A percentile compares a stretch with the other conserved stretches of the same genome.
These are phyloP conservation scores for Pipistrellus nathusii DNA, from an alignment of 2,797 vertebrate species.

Conservation along the genomic window DNA sequence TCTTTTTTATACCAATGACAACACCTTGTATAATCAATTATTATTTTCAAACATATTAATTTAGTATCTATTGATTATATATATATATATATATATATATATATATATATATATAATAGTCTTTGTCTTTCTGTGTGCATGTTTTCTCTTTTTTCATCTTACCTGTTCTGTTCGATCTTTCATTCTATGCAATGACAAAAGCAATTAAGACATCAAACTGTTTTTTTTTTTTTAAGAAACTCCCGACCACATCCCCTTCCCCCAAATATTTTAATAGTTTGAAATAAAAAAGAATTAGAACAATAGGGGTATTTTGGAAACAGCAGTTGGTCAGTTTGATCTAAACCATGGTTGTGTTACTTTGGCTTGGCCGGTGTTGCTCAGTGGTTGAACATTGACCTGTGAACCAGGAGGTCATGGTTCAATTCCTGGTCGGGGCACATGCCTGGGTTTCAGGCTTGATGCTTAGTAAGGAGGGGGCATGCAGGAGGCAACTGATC, in stretches of 20 bases:
- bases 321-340: background rate
- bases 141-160: constrained; percentile 8
- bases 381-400: no score
- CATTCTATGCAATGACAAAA: background rate
- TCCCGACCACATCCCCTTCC: background rate
- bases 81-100: no score
- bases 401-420: no score
- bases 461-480: no score
- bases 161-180: background rate
- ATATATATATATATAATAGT: background rate
- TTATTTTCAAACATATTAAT: constrained; percentile 35
- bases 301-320: background rate
- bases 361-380: background rate
- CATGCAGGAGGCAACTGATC: no score
- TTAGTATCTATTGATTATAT: background rate
- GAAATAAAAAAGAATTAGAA: constrained; percentile 6
- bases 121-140: background rate
- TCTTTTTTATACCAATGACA: background rate
- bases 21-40: background rate
- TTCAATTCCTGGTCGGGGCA: no score
- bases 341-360: background rate
- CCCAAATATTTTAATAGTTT: background rate
- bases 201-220: background rate
- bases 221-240: background rate
- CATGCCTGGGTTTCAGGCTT: no score